A percentile compares a stretch with the other conserved stretches of the same genome.
Evolutionary conservation across 2,888 invertebrate species (phyloP).

Genomic region (Pollenia labialis): DNA sequence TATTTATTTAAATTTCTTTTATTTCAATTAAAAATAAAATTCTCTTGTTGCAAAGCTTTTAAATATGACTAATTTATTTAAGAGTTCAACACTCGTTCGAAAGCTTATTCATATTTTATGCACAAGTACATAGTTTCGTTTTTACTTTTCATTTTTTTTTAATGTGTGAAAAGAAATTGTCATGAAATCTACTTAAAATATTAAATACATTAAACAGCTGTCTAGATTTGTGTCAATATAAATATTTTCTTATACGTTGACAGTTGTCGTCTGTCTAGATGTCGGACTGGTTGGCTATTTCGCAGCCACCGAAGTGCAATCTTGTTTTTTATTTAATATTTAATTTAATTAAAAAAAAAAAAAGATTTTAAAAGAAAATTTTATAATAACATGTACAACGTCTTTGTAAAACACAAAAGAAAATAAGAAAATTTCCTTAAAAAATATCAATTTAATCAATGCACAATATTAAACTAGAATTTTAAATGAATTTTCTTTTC

Average conservation of each 20-base stretch:
- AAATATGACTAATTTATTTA: conserved; percentile 50
- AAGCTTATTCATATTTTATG: neutral
- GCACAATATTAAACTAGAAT: too few species aligned
- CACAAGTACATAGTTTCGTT: neutral
- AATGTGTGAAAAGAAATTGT: conserved; percentile 33
- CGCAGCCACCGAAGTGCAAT: neutral
- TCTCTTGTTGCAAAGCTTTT: conserved; percentile 20
- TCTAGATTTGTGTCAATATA: conserved; percentile 42
- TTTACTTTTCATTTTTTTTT: too few species aligned
- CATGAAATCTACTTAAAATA: conserved; percentile 41
- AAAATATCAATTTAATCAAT: too few species aligned
- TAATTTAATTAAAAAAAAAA: neutral
- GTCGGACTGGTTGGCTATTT: neutral
- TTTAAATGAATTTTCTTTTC: too few species aligned
- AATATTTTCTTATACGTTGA: neutral
- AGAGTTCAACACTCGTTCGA: conserved; percentile 27
- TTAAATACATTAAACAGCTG: conserved; percentile 42
- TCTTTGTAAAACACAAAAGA: too few species aligned
- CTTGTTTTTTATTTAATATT: neutral
- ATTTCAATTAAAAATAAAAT: neutral
- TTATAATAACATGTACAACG: neutral
- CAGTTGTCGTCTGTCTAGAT: neutral
- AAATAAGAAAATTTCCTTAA: too few species aligned
- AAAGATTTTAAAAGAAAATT: neutral
- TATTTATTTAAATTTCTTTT: neutral